phyloP scores from a whole-genome alignment of 1,140 invertebrate species.

The Trachymyrmex cornetzi region DNA sequence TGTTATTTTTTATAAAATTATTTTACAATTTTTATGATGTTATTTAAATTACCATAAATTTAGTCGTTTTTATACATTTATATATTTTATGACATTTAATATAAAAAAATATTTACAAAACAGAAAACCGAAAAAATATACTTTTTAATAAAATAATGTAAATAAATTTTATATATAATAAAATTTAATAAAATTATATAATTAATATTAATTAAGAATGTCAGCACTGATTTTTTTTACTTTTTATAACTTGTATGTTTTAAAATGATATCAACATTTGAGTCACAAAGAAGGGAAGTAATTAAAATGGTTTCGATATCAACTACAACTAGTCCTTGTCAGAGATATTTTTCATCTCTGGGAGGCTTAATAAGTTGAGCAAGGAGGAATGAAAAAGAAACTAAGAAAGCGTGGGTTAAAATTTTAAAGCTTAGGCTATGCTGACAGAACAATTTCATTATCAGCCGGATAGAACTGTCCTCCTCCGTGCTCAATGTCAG shows the following conservation, averaged over 20 bases:
- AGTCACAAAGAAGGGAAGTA: too few species aligned
- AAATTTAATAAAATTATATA: too few species aligned
- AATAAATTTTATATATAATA: too few species aligned
- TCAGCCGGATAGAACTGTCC: not conserved
- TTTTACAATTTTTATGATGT: not conserved
- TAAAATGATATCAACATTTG: not conserved
- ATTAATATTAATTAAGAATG: not conserved
- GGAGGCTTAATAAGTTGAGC: conserved; percentile 22
- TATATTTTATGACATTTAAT: not conserved
- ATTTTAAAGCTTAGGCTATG: conserved; percentile 26
- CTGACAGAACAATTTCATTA: conserved; percentile 42
- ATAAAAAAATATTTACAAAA: not conserved
- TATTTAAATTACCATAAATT: not conserved
- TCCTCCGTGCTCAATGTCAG: not conserved
- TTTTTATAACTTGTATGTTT: not conserved
- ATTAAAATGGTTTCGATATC: not conserved
- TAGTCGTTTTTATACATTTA: not conserved
- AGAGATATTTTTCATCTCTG: not conserved
- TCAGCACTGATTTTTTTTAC: not conserved
- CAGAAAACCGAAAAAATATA: not conserved
- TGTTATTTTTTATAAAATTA: not conserved
- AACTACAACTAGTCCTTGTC: conserved; percentile 2
- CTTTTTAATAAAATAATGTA: not conserved
- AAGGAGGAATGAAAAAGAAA: not conserved
- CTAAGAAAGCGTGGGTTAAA: not conserved